Evolutionary conservation across 2,888 invertebrate genomes (phyloP).

Genomic region (Amiota minor): DNA sequence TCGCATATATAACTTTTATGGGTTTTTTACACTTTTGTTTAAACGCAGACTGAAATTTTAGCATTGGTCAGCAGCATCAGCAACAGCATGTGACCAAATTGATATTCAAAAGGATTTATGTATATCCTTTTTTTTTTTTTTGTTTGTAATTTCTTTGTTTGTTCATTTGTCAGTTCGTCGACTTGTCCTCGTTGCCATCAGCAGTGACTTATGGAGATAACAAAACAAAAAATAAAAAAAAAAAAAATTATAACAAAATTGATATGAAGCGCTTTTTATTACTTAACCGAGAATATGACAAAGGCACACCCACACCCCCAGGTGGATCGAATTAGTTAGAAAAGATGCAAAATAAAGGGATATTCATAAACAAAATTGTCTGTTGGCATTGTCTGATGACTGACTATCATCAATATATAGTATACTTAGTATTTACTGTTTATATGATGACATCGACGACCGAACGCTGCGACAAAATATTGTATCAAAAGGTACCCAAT

Average conservation of each 20-base stretch:
- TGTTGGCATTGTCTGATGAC: constrained; percentile 22
- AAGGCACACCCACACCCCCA: too few relatives aligned
- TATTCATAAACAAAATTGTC: constrained; percentile 27
- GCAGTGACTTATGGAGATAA: neutral
- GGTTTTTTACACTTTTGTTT: constrained; percentile 16
- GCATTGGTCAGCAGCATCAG: too few relatives aligned
- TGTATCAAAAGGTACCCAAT: too few relatives aligned
- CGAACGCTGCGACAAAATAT: too few relatives aligned
- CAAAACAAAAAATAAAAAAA: neutral
- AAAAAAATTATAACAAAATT: neutral
- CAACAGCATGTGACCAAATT: constrained; percentile 63
- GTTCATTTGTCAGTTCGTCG: too few relatives aligned
- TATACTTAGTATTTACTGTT: neutral
- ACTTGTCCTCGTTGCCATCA: too few relatives aligned
- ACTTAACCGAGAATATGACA: too few relatives aligned
- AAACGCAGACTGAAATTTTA: too few relatives aligned
- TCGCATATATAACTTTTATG: constrained; percentile 35
- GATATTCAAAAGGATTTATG: constrained; percentile 63
- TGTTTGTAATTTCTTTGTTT: neutral
- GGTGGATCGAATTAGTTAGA: too few relatives aligned
- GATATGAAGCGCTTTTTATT: too few relatives aligned
- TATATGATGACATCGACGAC: constrained; percentile 12
- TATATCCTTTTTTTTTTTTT: constrained; percentile 15
- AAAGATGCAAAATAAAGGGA: neutral
- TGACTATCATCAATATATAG: constrained; percentile 27